Evolutionary conservation across 2,113 vertebrate species (phyloP).

Genomic region (Pygathrix nemaeus): DNA sequence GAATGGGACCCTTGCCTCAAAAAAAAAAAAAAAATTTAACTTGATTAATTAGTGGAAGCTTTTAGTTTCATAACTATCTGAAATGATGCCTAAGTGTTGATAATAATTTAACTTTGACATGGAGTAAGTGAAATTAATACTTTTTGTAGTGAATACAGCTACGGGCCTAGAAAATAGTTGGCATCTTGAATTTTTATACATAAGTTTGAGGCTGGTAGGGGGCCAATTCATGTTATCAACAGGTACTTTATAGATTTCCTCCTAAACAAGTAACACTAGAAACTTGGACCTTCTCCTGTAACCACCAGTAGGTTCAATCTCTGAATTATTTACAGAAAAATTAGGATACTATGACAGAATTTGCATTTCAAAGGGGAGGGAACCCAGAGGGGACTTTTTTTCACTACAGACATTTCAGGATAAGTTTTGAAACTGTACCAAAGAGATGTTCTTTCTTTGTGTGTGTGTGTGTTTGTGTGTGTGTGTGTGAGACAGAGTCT

Average conservation of each 20-base stretch:
- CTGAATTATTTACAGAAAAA: conserved; percentile 83
- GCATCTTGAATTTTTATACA: neutral
- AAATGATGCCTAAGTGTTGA: neutral
- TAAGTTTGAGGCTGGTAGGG: neutral
- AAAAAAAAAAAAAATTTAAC: too few species aligned
- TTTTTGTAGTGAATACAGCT: neutral
- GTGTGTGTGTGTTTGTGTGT: too few species aligned
- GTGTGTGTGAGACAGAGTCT: too few species aligned
- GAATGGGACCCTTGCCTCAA: too few species aligned
- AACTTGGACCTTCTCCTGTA: conserved; percentile 38
- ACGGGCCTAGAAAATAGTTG: neutral
- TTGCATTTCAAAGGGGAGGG: conserved; percentile 75
- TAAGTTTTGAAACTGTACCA: neutral
- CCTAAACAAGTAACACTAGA: conserved; percentile 56
- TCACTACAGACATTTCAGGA: conserved; percentile 50
- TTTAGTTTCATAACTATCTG: neutral
- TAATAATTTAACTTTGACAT: neutral
- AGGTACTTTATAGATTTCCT: conserved; percentile 28
- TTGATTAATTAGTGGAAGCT: neutral
- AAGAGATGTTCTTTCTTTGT: neutral
- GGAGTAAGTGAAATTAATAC: neutral
- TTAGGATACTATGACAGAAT: conserved; percentile 71
- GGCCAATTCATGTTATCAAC: neutral
- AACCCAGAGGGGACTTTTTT: conserved; percentile 55
- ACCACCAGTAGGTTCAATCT: conserved; percentile 20